phyloP scores from a whole-genome alignment of 2,113 vertebrate genomes.

The Tiliqua scincoides region DNA sequence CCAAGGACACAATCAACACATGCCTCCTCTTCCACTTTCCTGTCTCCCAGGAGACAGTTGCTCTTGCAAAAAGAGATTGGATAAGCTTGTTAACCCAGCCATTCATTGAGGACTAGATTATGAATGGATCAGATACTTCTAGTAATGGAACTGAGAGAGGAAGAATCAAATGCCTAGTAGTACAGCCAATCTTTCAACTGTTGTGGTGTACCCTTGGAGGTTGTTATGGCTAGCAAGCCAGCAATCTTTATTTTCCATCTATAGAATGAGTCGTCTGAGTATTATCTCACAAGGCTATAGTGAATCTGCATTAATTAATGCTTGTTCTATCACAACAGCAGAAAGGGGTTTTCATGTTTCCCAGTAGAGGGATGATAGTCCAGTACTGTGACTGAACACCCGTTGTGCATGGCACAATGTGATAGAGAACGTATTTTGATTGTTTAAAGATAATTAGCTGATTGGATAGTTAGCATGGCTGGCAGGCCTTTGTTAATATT shows the following conservation, averaged over 20 bases:
- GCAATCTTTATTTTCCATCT: not conserved
- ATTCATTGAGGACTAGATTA: not conserved
- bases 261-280: not conserved
- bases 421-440: accelerated
- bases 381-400: not conserved
- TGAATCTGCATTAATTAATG: slow-evolving; percentile 33
- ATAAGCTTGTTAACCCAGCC: not conserved
- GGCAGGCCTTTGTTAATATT: slow-evolving; percentile 42
- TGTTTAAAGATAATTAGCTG: slow-evolving; percentile 51
- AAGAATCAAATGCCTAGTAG: not conserved
- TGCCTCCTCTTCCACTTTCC: too few species aligned
- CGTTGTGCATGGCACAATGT: not conserved
- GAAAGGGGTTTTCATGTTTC: slow-evolving; percentile 14
- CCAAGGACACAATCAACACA: not conserved
- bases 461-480: slow-evolving; percentile 7
- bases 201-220: not conserved
- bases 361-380: slow-evolving; percentile 1
- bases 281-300: not conserved
- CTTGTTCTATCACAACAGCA: slow-evolving; percentile 26
- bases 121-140: not conserved
- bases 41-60: not conserved
- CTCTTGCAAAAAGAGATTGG: not conserved
- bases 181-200: not conserved
- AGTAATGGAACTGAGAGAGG: not conserved
- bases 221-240: not conserved